Evolutionary conservation across 2,797 vertebrate genomes (phyloP), one percentile per base, ranked within the genome.

Genomic region (Microchirus variegatus): DNA sequence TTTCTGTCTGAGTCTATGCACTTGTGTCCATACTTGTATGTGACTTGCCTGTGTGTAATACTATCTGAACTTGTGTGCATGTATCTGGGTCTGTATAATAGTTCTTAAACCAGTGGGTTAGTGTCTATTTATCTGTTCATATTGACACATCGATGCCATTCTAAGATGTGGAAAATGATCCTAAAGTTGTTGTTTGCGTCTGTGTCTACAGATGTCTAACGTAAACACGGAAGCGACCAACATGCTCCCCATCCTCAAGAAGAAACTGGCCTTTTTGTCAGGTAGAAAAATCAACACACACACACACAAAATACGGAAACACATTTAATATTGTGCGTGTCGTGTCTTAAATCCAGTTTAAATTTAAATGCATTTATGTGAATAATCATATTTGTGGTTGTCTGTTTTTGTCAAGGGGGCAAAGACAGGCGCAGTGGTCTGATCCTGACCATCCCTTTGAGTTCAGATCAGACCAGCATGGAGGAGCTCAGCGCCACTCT

Each of bases 401-500:
- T 44, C 35, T 67, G 17, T 63, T 10, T 57, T 11, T 55, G 42
- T 41, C 47, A 22, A 99, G 97, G 98, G 74, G 98, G 98, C 16
- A 99, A 99, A 83, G 97, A 99, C 89, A 91, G 97, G 73, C 95
- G 97, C 78, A 99, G 97, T 73, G 98, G 98, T 75, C 94, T 99
- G 88, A 99, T 99, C 91, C 90, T 99, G 84, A 99, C 96, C 75
- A 98, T 99, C 90, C 98, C 98, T 54, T 92, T 99, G 85, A 94
- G 96, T 75, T 96, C 96, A 1, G 97, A 99, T 65, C 98, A 99
- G 90, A 99, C 97, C 16, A 99, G 94, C 86, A 96, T 99, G 97
- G 98, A 99, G 76, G 98, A 99, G 82, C 93, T 99, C 70, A 96
- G 96, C 61, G 92, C 95, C 80, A 98, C 98, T 0, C 90, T 99